Percentiles rank a stretch among this genome's conserved stretches.
Evolutionary conservation across 2,797 vertebrate genomes (phyloP).

Genomic region (Eospalax fontanierii): DNA sequence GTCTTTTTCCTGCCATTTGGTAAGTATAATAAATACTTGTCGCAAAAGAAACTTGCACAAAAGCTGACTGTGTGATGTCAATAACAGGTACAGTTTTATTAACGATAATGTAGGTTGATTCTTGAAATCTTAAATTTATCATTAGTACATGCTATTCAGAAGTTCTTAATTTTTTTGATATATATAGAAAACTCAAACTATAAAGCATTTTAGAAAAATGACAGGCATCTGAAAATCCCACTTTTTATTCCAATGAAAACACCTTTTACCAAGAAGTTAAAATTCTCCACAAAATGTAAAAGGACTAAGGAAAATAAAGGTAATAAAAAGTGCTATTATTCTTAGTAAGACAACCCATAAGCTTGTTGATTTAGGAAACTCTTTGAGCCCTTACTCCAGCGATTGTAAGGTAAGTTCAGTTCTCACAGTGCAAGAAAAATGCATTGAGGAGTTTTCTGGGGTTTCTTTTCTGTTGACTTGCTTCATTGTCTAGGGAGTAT

Average conservation of each 20-base stretch:
- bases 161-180: slow-evolving; percentile 66
- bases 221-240: slow-evolving; percentile 74
- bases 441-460: slow-evolving; percentile 40
- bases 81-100: slow-evolving; percentile 77
- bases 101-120: slow-evolving; percentile 73
- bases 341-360: slow-evolving; percentile 66
- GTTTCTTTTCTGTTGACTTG: slow-evolving; percentile 30
- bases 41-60: slow-evolving; percentile 78
- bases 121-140: slow-evolving; percentile 81
- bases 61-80: slow-evolving; percentile 78
- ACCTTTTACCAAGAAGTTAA: slow-evolving; percentile 79
- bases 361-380: slow-evolving; percentile 69
- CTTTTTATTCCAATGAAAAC: slow-evolving; percentile 81
- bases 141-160: slow-evolving; percentile 76
- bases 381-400: slow-evolving; percentile 33
- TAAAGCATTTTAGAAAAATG: slow-evolving; percentile 79
- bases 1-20: slow-evolving; percentile 66
- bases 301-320: slow-evolving; percentile 70
- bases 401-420: slow-evolving; percentile 58
- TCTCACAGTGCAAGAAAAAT: slow-evolving; percentile 62
- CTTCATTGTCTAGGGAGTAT: slow-evolving; percentile 61
- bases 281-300: slow-evolving; percentile 79
- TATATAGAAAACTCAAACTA: slow-evolving; percentile 76
- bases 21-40: slow-evolving; percentile 81
- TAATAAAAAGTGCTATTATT: slow-evolving; percentile 75